Evolutionary conservation across 2,888 invertebrate species (phyloP).

Genomic region (Ophion ellenae): DNA sequence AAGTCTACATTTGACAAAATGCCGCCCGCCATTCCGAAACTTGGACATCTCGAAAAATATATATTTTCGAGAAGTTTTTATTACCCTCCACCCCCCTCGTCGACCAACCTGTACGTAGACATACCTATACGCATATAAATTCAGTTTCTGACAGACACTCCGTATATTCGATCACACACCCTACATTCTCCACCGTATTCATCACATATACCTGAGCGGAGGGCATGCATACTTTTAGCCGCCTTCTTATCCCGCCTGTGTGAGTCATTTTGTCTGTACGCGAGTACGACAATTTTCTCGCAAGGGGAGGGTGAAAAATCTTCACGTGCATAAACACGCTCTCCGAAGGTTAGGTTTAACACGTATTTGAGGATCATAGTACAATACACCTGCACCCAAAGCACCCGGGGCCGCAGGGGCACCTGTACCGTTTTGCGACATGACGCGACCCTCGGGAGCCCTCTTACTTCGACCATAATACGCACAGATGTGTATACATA

Average conservation of each 20-base stretch:
- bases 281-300: slow-evolving; percentile 16
- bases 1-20: too few species aligned
- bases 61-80: too few species aligned
- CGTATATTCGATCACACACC: too few species aligned
- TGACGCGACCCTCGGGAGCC: slow-evolving; percentile 60
- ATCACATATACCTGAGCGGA: slow-evolving; percentile 14
- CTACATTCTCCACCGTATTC: too few species aligned
- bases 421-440: slow-evolving; percentile 58
- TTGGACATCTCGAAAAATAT: too few species aligned
- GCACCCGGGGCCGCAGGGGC: slow-evolving; percentile 42
- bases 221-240: background rate
- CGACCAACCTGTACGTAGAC: too few species aligned
- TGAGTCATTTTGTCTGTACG: slow-evolving; percentile 9
- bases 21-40: too few species aligned
- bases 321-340: slow-evolving; percentile 21
- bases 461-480: slow-evolving; percentile 39
- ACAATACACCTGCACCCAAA: slow-evolving; percentile 62
- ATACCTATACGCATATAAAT: too few species aligned
- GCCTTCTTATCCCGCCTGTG: background rate
- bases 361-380: slow-evolving; percentile 51
- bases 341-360: slow-evolving; percentile 34
- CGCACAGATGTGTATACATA: background rate
- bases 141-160: too few species aligned
- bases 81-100: too few species aligned
- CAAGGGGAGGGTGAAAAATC: background rate